phyloP scores from a whole-genome alignment of 2,113 vertebrate species.

The Macheiramphus alcinus region DNA sequence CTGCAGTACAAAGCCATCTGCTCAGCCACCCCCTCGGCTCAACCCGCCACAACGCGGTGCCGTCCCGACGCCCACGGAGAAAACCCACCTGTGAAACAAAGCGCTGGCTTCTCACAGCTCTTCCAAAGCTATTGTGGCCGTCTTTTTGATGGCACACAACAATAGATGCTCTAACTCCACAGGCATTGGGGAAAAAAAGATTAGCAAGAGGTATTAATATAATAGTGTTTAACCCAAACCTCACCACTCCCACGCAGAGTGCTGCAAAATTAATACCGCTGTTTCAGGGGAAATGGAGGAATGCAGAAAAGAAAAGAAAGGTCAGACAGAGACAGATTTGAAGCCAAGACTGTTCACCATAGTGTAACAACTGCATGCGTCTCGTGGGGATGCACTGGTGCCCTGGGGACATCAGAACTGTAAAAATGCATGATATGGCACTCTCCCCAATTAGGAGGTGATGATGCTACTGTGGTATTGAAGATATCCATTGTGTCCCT shows the following conservation, averaged over 20 bases:
- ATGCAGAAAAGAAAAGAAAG: background rate
- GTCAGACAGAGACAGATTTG: background rate
- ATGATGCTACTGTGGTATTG: background rate
- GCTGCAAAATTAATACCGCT: background rate
- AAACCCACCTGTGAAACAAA: background rate
- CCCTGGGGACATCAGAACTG: background rate
- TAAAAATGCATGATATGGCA: background rate
- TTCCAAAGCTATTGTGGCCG: background rate
- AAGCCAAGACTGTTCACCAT: background rate
- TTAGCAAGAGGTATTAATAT: background rate
- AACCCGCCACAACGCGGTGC: accelerated
- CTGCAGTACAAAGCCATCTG: background rate
- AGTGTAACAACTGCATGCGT: background rate
- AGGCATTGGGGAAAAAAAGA: background rate
- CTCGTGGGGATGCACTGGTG: background rate
- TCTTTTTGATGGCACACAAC: background rate
- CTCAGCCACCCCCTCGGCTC: background rate
- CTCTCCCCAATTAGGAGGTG: background rate
- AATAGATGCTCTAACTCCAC: background rate
- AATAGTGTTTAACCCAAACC: background rate
- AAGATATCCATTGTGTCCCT: background rate
- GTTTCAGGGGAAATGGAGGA: background rate
- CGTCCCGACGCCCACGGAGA: accelerated
- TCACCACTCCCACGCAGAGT: background rate
- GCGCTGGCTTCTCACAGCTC: background rate